phyloP scores from a whole-genome alignment of 1,140 invertebrate genomes.

The Drosophila micromelanica region DNA sequence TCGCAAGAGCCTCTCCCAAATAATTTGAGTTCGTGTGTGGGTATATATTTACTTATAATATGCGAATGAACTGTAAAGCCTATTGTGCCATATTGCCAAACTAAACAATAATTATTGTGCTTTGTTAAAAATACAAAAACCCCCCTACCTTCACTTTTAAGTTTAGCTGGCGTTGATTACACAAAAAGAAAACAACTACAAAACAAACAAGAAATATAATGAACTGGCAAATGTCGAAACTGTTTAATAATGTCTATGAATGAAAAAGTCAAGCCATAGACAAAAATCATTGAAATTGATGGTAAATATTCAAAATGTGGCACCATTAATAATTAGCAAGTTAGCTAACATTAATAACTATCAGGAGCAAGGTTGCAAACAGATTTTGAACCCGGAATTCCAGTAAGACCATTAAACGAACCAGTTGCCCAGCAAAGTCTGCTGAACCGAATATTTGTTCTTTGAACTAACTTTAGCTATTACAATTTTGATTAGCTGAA shows the following conservation, averaged over 20 bases:
- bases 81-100: background rate
- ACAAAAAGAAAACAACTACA: conserved; percentile 7
- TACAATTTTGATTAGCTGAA: too few relatives aligned
- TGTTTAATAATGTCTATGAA: conserved; percentile 15
- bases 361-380: too few relatives aligned
- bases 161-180: conserved; percentile 6
- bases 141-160: conserved; percentile 11
- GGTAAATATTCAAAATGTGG: conserved; percentile 17
- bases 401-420: too few relatives aligned
- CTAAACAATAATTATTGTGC: background rate
- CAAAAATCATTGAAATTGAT: conserved; percentile 9
- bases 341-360: too few relatives aligned
- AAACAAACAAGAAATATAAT: conserved; percentile 4
- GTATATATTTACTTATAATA: background rate
- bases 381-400: too few relatives aligned
- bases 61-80: too few relatives aligned
- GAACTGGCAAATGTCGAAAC: conserved; percentile 39
- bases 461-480: too few relatives aligned
- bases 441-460: too few relatives aligned
- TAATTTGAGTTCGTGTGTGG: background rate
- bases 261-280: background rate
- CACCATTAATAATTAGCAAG: too few relatives aligned
- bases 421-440: too few relatives aligned
- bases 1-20: background rate
- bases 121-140: conserved; percentile 7